phyloP scores from a whole-genome alignment of 2,113 vertebrate genomes.

The Chionomys nivalis region DNA sequence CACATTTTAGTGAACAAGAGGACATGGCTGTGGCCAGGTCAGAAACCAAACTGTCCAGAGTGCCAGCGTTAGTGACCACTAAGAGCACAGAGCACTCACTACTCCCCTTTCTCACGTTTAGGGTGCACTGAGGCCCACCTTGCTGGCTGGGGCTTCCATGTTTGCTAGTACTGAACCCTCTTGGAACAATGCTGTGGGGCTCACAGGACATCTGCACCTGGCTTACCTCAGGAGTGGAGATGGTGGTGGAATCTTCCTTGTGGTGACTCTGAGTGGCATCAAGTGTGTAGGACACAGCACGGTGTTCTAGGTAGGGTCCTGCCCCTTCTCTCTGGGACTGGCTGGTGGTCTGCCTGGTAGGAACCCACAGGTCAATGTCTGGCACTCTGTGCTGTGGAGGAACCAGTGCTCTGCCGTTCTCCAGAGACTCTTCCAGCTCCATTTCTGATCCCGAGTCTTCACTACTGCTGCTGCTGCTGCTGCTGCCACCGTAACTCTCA shows the following conservation, averaged over 20 bases:
- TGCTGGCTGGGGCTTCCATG: background rate
- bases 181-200: slow-evolving; percentile 9
- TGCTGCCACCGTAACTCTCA: rapidly evolving
- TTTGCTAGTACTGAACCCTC: background rate
- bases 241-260: background rate
- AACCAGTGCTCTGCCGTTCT: slow-evolving; percentile 26
- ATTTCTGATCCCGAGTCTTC: slow-evolving; percentile 75
- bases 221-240: rapidly evolving
- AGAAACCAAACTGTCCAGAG: background rate
- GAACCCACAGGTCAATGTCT: slow-evolving; percentile 89
- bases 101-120: background rate
- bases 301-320: background rate
- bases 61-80: rapidly evolving
- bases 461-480: slow-evolving; percentile 42
- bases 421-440: slow-evolving; percentile 25
- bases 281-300: background rate
- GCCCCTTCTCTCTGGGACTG: background rate
- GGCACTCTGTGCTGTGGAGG: slow-evolving; percentile 67
- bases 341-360: slow-evolving; percentile 12
- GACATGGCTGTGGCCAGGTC: background rate
- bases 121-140: slow-evolving; percentile 61
- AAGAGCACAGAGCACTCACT: rapidly evolving
- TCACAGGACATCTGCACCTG: rapidly evolving
- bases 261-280: rapidly evolving
- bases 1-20: rapidly evolving